Evolutionary conservation across 2,888 invertebrate genomes (phyloP), one percentile per base, ranked within the genome.

Genomic region (Tenthredo livida): DNA sequence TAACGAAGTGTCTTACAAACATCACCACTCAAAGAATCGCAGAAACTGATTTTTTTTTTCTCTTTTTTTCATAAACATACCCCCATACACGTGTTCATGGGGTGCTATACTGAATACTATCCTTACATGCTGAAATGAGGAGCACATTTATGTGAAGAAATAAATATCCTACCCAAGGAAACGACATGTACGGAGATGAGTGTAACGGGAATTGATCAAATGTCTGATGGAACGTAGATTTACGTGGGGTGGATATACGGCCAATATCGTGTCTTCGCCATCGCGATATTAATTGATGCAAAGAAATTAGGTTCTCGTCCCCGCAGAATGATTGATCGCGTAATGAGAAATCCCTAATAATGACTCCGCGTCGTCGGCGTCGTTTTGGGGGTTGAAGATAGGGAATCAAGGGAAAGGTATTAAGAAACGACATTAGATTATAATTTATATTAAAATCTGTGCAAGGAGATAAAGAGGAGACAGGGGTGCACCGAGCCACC

Each of bases 361-460:
- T 92, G 91, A 92, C 90, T 90, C 87, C 83, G 89, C 84, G 89
- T 86, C 91, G 91, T 91, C 82, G 78, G 9, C 37, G 58, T 78
- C 78, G 78, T 82, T 83, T 83, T 67, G 25, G 75, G 78, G 85
- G 85, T 77, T 85, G 58, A 73, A 85, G 87, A 87, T 86, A 86
- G 85, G 84, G 82, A 86, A 87, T 78, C 84, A 85, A 87, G 87
- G 88, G 89, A 89, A 88, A 90, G 91, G 91, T 92, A 93, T 92
- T 92, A 93, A 92, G 92, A 92, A 93, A 93, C 89, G 91, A 92
- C 92, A 92, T 92, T 92, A 93, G 93, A 92, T 93, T 93, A 92
- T 93, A 93, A 93, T 93, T 93, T 93, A 93, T 93, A 93, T 93
- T 93, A 92, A 93, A 93, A 93, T 93, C 92, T 91, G 92, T 91